phyloP scores from a whole-genome alignment of 1,140 invertebrate genomes.

The Brachionus calyciflorus region DNA sequence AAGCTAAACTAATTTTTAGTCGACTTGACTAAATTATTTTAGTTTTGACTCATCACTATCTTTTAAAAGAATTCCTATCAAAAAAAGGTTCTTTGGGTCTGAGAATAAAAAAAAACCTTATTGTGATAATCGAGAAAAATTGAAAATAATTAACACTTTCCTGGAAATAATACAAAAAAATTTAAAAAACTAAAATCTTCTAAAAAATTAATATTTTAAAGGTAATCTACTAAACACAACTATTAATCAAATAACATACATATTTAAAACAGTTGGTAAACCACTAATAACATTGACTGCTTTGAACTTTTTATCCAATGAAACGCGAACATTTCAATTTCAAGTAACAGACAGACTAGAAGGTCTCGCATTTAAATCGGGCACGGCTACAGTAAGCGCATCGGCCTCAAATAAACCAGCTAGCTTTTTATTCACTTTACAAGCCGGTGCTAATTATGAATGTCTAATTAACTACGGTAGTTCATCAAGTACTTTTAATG shows the following conservation, averaged over 20 bases:
- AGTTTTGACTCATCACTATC: too few relatives aligned
- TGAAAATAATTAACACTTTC: too few relatives aligned
- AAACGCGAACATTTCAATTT: neutral
- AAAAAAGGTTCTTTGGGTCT: too few relatives aligned
- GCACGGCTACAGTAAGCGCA: neutral
- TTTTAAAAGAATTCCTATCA: too few relatives aligned
- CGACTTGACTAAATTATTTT: too few relatives aligned
- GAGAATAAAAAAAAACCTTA: too few relatives aligned
- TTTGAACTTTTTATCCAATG: neutral
- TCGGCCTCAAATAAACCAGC: neutral
- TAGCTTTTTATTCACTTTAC: constrained; percentile 1
- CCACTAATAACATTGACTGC: neutral
- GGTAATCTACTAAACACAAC: too few relatives aligned
- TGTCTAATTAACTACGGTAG: neutral
- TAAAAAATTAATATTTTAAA: too few relatives aligned
- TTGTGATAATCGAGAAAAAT: too few relatives aligned
- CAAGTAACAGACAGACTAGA: neutral
- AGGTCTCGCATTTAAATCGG: constrained; percentile 4
- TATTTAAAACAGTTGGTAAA: neutral
- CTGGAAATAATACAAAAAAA: too few relatives aligned
- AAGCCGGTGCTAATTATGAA: constrained; percentile 12
- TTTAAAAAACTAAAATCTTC: too few relatives aligned
- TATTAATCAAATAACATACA: neutral
- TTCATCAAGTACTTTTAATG: neutral
- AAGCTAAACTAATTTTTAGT: too few relatives aligned